Conservation (phyloP, 2,113 vertebrate species). For the Pelmatolapia mariae region DNA sequence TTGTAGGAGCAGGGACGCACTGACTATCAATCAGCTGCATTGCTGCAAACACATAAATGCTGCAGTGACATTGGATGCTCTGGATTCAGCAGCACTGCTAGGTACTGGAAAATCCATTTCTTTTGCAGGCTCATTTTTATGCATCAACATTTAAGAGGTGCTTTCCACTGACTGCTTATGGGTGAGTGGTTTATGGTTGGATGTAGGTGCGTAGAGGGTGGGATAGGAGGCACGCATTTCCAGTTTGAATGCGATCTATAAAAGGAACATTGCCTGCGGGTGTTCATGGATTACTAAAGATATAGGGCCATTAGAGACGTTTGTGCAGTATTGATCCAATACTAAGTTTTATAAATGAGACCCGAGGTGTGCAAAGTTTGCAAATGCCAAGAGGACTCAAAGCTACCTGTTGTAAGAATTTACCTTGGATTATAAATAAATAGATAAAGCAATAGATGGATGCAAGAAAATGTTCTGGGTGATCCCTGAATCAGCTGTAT, state of each 20-base stretch:
- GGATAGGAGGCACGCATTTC: neutral
- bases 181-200: neutral
- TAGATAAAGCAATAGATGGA: neutral
- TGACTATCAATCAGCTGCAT: neutral
- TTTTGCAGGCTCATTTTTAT: neutral
- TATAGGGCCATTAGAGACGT: neutral
- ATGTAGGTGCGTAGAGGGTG: neutral
- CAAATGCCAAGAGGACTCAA: neutral
- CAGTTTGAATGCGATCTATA: neutral
- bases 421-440: neutral
- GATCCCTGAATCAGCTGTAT: neutral
- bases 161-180: neutral
- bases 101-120: neutral
- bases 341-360: neutral
- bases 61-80: neutral
- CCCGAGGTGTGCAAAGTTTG: neutral
- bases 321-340: neutral
- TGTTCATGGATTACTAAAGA: neutral
- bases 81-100: neutral
- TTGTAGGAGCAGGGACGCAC: neutral
- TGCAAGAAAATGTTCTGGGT: neutral
- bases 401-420: neutral
- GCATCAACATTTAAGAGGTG: neutral
- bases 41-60: neutral
- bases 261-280: neutral